Evolutionary conservation across 2,888 invertebrate species (phyloP).

Genomic region (Cosmia pyralina): DNA sequence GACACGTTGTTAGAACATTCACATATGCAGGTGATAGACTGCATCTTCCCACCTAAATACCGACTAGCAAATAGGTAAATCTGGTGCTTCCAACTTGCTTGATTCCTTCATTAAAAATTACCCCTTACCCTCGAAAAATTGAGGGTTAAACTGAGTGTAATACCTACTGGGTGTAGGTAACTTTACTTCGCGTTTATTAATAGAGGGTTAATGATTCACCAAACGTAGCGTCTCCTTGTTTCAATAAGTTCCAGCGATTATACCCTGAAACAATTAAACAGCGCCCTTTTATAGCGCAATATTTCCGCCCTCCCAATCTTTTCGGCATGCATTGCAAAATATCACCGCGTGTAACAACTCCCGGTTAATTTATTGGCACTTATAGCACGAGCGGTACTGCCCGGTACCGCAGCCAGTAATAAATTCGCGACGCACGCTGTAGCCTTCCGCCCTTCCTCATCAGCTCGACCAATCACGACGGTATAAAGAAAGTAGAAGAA

Average conservation of each 20-base stretch:
- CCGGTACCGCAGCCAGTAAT: conserved; percentile 35
- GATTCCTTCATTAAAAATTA: not conserved
- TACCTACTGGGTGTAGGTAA: not conserved
- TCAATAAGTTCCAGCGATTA: not conserved
- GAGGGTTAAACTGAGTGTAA: not conserved
- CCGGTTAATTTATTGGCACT: not conserved
- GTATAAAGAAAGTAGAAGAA: not conserved
- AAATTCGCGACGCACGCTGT: conserved; percentile 41
- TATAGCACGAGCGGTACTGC: conserved; percentile 42
- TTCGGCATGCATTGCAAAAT: conserved; percentile 16
- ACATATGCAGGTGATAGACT: not conserved
- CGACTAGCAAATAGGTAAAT: not conserved
- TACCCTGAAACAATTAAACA: not conserved
- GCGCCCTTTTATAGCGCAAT: not conserved
- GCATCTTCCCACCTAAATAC: too few species aligned
- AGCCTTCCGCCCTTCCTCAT: conserved; percentile 20
- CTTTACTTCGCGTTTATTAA: not conserved
- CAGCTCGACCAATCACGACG: conserved; percentile 1
- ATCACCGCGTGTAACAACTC: conserved; percentile 11
- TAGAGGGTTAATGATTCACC: not conserved
- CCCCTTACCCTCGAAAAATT: too few species aligned
- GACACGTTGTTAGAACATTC: not conserved
- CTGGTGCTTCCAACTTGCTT: not conserved
- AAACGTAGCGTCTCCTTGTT: not conserved
- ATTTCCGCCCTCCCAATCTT: not conserved